phyloP scores from a whole-genome alignment of 2,113 vertebrate species.

The Scomber colias region DNA sequence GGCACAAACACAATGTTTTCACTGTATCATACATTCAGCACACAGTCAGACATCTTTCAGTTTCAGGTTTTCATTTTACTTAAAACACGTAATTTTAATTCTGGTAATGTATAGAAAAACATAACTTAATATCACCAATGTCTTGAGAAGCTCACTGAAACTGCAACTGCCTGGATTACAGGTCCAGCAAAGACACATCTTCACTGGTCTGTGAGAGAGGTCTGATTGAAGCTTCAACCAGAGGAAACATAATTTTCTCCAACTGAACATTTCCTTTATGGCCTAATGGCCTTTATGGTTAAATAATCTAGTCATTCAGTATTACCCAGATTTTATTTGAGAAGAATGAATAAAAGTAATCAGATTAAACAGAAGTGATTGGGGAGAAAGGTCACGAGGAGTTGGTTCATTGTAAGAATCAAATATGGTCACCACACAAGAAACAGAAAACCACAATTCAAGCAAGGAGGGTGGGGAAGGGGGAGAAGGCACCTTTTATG shows the following conservation, averaged over 20 bases:
- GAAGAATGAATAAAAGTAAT: not conserved
- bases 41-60: too few species aligned
- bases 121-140: not conserved
- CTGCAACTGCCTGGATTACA: not conserved
- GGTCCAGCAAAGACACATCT: not conserved
- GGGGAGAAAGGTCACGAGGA: not conserved
- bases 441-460: slow-evolving; percentile 1
- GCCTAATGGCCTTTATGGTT: not conserved
- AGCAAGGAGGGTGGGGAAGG: not conserved
- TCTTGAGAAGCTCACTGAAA: not conserved
- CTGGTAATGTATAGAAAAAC: not conserved
- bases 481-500: too few species aligned
- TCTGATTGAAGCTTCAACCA: not conserved
- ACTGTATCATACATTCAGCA: not conserved
- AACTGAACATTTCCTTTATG: not conserved
- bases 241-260: not conserved
- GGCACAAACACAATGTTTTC: not conserved
- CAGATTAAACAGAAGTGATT: not conserved
- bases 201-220: not conserved
- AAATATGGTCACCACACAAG: not conserved
- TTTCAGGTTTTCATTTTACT: too few species aligned
- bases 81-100: too few species aligned
- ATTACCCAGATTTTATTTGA: not conserved
- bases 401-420: not conserved
- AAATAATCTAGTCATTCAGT: not conserved